These are phyloP conservation scores for Azemiops feae DNA, from an alignment of 2,113 vertebrate species.

Conservation along the genomic window DNA sequence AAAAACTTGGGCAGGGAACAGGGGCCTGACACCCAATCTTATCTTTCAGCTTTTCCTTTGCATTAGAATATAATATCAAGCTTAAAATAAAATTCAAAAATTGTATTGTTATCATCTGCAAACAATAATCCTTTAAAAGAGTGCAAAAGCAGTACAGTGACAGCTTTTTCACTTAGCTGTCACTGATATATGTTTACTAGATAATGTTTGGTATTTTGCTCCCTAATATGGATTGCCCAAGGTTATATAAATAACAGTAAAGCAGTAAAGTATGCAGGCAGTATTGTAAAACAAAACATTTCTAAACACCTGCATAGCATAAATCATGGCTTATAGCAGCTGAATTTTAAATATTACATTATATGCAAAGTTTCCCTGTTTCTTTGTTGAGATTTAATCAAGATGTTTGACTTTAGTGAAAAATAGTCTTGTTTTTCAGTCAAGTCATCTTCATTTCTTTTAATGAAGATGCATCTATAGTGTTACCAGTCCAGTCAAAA, in stretches of 20 bases:
- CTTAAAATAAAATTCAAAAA: background rate
- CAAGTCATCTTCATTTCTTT: slow-evolving; percentile 8
- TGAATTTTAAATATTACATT: slow-evolving; percentile 52
- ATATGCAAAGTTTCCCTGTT: slow-evolving; percentile 54
- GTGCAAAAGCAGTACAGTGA: background rate
- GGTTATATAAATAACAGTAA: slow-evolving; percentile 50
- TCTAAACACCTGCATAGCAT: slow-evolving; percentile 60
- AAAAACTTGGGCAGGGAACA: too few species aligned
- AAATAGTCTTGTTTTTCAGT: slow-evolving; percentile 43
- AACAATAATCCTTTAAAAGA: background rate
- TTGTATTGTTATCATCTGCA: background rate
- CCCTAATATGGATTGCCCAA: slow-evolving; percentile 15
- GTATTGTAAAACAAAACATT: slow-evolving; percentile 55
- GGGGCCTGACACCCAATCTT: background rate
- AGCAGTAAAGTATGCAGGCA: slow-evolving; percentile 46
- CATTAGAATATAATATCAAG: background rate
- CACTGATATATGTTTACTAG: slow-evolving; percentile 44
- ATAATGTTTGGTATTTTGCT: slow-evolving; percentile 42
- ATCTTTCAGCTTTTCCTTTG: background rate
- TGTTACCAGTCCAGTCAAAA: slow-evolving; percentile 30
- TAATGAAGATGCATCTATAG: slow-evolving; percentile 28
- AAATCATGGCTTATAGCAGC: slow-evolving; percentile 61
- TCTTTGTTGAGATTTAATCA: slow-evolving; percentile 43
- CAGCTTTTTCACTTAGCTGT: background rate
- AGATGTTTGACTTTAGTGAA: slow-evolving; percentile 37